A percentile compares a stretch with the other conserved stretches of the same genome.
phyloP scores from a whole-genome alignment of 2,888 invertebrate species.

The Lobophora halterata region DNA sequence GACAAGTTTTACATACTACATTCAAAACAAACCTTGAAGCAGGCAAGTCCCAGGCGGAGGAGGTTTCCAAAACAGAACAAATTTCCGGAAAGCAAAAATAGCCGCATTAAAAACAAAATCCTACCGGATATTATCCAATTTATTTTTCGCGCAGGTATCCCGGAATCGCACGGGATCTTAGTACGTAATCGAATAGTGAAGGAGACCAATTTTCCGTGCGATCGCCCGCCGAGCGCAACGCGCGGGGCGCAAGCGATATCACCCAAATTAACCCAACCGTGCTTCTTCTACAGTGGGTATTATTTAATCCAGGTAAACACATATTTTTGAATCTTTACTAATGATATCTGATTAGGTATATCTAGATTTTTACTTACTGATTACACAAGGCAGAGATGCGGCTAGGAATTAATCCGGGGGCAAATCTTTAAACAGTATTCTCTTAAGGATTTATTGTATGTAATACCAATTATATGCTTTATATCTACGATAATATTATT shows the following conservation, averaged over 20 bases:
- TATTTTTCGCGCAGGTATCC: constrained; percentile 48
- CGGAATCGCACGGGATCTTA: constrained; percentile 61
- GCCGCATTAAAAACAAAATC: constrained; percentile 14
- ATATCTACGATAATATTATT: no score
- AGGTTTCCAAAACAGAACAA: constrained; percentile 1
- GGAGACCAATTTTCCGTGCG: constrained; percentile 74
- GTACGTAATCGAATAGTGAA: constrained; percentile 68
- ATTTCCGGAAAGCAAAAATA: not conserved
- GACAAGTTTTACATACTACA: no score
- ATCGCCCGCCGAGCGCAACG: constrained; percentile 55
- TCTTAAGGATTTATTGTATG: no score
- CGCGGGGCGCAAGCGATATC: constrained; percentile 56
- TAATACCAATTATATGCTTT: no score
- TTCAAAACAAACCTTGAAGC: no score
- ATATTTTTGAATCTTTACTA: no score
- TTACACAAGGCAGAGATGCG: no score
- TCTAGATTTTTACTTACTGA: no score
- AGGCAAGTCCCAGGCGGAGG: not conserved
- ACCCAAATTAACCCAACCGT: constrained; percentile 65
- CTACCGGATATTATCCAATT: constrained; percentile 42
- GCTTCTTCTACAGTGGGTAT: constrained; percentile 47
- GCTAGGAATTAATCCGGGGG: no score
- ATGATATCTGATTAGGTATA: no score
- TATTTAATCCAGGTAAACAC: constrained; percentile 17
- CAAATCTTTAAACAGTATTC: no score